phyloP scores from a whole-genome alignment of 2,888 invertebrate genomes.

The Deilephila elpenor region DNA sequence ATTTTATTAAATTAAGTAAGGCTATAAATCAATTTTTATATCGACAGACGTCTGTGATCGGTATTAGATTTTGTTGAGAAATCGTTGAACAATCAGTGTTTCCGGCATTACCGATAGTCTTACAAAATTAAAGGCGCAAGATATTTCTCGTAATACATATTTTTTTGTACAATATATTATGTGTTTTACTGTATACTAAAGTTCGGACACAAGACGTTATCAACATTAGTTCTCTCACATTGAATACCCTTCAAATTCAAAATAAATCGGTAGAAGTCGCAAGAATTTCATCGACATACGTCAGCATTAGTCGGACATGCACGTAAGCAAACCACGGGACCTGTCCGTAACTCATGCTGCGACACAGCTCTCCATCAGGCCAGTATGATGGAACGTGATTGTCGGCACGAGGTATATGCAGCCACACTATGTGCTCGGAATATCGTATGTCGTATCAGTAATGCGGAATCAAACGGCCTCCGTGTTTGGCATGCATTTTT shows the following conservation, averaged over 20 bases:
- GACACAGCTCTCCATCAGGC: constrained; percentile 45
- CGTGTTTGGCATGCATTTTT: constrained; percentile 52
- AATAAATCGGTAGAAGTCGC: neutral
- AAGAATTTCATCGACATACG: neutral
- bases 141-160: no score
- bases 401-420: constrained; percentile 27
- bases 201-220: no score
- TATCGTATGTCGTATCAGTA: constrained; percentile 51
- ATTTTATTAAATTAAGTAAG: neutral
- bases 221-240: no score
- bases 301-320: constrained; percentile 26
- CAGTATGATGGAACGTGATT: constrained; percentile 28
- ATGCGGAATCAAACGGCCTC: constrained; percentile 61
- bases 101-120: no score
- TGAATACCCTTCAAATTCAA: no score
- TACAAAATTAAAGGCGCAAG: no score
- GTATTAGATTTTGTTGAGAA: neutral
- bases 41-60: neutral
- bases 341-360: constrained; percentile 54
- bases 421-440: constrained; percentile 49
- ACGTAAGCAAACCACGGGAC: constrained; percentile 47
- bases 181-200: no score
- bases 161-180: no score
- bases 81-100: no score
- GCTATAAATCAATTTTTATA: constrained; percentile 9